Evolutionary conservation across 2,888 invertebrate species (phyloP).

Genomic region (Drosophila maculinotata): DNA sequence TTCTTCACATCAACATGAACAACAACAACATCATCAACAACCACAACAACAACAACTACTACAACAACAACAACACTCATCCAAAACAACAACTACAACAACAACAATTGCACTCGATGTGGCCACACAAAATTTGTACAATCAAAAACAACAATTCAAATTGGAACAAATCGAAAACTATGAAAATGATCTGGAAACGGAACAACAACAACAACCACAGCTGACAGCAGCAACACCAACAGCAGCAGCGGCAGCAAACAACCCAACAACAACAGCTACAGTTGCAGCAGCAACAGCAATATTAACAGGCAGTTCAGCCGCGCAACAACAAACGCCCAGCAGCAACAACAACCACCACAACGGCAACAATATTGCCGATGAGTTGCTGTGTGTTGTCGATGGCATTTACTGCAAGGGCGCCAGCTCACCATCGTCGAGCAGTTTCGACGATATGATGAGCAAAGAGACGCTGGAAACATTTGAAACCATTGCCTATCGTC

Average conservation of each 20-base stretch:
- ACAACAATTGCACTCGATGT: constrained; percentile 67
- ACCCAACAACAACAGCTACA: constrained; percentile 47
- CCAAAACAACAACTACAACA: constrained; percentile 60
- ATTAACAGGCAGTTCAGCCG: constrained; percentile 25
- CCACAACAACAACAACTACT: constrained; percentile 41
- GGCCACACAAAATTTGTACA: constrained; percentile 81
- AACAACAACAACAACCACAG: constrained; percentile 61
- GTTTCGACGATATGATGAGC: constrained; percentile 81
- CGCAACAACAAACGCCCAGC: constrained; percentile 47
- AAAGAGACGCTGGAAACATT: constrained; percentile 83
- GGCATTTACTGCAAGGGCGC: constrained; percentile 82
- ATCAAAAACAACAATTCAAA: constrained; percentile 83
- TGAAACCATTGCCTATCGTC: constrained; percentile 84
- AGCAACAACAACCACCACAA: constrained; percentile 31
- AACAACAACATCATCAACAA: constrained; percentile 59
- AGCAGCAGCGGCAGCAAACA: constrained; percentile 46
- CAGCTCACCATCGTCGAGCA: constrained; percentile 77
- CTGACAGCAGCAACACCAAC: constrained; percentile 40
- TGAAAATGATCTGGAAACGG: constrained; percentile 80
- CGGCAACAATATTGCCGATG: constrained; percentile 65
- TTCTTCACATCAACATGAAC: constrained; percentile 78
- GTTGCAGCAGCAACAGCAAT: constrained; percentile 39
- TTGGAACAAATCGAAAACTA: constrained; percentile 84
- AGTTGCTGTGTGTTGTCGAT: constrained; percentile 75
- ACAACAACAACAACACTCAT: constrained; percentile 55